These are phyloP conservation scores for Fulmarus glacialis DNA, from an alignment of 2,113 vertebrate species.

Conservation along the genomic window DNA sequence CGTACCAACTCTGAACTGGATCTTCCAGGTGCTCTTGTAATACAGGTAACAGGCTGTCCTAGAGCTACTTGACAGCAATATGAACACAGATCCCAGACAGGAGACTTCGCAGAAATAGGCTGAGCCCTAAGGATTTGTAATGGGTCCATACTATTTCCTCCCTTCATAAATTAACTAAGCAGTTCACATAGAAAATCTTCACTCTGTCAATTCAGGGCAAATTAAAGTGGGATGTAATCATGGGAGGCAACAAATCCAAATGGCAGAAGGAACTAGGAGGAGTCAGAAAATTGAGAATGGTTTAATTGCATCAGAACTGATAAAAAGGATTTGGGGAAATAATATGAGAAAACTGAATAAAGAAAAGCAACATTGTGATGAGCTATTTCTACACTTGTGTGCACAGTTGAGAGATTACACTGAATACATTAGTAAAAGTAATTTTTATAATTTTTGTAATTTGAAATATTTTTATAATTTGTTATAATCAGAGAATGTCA, in stretches of 20 bases:
- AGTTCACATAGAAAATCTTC: not conserved
- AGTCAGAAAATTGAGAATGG: not conserved
- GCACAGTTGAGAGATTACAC: not conserved
- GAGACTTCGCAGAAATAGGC: not conserved
- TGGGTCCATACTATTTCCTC: not conserved
- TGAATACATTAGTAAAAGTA: not conserved
- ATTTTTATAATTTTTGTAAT: not conserved
- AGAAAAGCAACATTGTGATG: not conserved
- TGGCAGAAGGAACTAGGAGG: not conserved
- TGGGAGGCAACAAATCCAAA: not conserved
- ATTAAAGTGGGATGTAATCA: not conserved
- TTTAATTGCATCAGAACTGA: not conserved
- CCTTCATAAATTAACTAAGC: not conserved
- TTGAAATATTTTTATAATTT: not conserved
- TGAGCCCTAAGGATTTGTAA: not conserved
- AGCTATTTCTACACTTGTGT: not conserved
- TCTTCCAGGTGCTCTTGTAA: not conserved
- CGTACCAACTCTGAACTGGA: not conserved
- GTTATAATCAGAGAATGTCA: not conserved
- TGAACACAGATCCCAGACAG: not conserved
- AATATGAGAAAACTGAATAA: not conserved
- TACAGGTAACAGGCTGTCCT: not conserved
- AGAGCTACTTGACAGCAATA: not conserved
- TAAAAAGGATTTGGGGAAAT: not conserved
- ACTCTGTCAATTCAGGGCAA: not conserved